phyloP scores from a whole-genome alignment of 2,113 vertebrate species.

The Zosterops borbonicus region DNA sequence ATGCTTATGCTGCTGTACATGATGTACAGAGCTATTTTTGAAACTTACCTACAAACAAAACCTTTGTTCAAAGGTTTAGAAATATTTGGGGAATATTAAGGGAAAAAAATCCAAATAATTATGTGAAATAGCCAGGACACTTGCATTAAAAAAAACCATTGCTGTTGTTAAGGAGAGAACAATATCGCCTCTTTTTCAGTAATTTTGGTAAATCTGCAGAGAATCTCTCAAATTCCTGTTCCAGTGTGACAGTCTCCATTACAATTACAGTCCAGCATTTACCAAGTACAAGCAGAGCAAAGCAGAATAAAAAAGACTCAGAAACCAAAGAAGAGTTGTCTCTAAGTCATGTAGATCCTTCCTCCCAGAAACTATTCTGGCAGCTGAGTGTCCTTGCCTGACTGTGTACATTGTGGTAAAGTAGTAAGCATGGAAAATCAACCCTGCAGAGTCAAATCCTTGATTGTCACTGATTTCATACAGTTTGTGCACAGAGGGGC shows the following conservation, averaged over 20 bases:
- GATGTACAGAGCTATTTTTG: background rate
- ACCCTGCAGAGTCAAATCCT: background rate
- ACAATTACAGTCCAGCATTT: background rate
- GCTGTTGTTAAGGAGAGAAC: background rate
- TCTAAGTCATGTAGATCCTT: background rate
- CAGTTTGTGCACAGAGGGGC: background rate
- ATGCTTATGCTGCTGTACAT: background rate
- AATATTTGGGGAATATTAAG: background rate
- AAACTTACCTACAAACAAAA: background rate
- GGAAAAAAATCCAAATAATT: background rate
- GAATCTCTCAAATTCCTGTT: background rate
- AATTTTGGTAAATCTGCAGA: background rate
- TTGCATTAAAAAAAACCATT: background rate
- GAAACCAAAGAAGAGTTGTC: background rate
- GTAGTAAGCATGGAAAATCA: background rate
- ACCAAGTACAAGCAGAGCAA: background rate
- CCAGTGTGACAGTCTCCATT: background rate
- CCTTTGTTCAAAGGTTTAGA: background rate
- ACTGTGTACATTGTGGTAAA: background rate
- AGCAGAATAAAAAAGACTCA: background rate
- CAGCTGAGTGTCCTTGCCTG: background rate
- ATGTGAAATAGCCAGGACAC: background rate
- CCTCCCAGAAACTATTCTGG: background rate
- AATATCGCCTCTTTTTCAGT: background rate
- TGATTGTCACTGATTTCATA: background rate